phyloP scores from a whole-genome alignment of 2,113 vertebrate species.

The Sterrhoptilus dennistouni region DNA sequence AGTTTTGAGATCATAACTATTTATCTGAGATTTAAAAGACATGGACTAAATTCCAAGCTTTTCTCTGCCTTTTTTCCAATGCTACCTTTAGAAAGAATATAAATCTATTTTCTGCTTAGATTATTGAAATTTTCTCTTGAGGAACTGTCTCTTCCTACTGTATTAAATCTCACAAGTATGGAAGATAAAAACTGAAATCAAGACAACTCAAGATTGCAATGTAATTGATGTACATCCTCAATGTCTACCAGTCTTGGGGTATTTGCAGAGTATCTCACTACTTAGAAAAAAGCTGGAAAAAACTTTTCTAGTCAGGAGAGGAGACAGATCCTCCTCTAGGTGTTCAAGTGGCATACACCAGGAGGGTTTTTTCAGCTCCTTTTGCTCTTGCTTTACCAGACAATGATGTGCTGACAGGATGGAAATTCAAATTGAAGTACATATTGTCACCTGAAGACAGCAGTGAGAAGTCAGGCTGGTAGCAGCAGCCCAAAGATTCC shows the following conservation, averaged over 20 bases:
- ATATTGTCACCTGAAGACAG: not conserved
- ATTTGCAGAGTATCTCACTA: not conserved
- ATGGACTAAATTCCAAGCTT: not conserved
- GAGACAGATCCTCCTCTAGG: not conserved
- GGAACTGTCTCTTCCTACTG: not conserved
- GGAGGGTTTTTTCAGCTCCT: not conserved
- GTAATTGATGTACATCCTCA: not conserved
- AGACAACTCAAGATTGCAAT: not conserved
- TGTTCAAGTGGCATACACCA: not conserved
- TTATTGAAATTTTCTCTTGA: not conserved
- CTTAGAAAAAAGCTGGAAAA: not conserved
- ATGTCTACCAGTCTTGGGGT: not conserved
- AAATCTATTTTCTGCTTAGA: not conserved
- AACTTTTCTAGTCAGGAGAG: not conserved
- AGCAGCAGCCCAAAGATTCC: not conserved
- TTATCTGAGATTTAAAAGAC: not conserved
- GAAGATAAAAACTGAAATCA: not conserved
- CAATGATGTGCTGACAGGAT: not conserved
- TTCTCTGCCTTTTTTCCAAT: not conserved
- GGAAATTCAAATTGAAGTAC: not conserved
- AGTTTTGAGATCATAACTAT: not conserved
- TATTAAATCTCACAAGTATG: not conserved
- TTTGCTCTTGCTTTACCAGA: not conserved
- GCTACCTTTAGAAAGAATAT: not conserved
- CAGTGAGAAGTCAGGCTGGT: not conserved